Evolutionary conservation across 2,113 vertebrate genomes (phyloP).

Genomic region (Phaethornis superciliosus): DNA sequence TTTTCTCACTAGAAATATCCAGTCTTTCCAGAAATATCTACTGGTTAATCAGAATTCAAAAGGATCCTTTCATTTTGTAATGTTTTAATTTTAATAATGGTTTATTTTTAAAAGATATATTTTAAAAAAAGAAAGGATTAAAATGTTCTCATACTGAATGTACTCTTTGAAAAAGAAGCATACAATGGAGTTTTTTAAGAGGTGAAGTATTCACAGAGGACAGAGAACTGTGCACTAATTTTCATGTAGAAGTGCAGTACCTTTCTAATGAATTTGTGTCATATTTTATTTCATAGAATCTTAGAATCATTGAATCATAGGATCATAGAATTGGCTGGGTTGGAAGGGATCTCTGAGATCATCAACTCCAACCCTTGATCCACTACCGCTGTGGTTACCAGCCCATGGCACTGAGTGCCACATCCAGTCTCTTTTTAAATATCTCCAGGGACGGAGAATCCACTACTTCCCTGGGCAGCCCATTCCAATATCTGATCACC

Average conservation of each 20-base stretch:
- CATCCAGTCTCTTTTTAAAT: too few species aligned
- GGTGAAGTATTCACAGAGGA: neutral
- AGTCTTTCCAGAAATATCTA: neutral
- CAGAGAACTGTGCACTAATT: neutral
- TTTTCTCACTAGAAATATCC: neutral
- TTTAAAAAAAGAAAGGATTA: neutral
- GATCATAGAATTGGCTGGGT: too few species aligned
- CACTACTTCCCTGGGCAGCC: too few species aligned
- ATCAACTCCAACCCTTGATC: too few species aligned
- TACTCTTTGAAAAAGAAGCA: neutral
- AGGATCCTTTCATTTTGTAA: neutral
- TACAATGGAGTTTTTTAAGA: neutral
- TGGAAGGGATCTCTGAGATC: too few species aligned
- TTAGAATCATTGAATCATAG: too few species aligned
- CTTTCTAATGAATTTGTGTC: slow-evolving; percentile 16
- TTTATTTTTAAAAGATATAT: neutral
- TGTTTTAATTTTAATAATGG: neutral
- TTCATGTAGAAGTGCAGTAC: neutral
- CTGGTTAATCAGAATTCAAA: neutral
- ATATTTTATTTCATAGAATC: too few species aligned
- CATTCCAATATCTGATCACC: too few species aligned
- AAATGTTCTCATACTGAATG: neutral
- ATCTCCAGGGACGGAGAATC: too few species aligned
- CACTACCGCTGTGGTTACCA: too few species aligned
- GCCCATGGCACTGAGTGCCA: too few species aligned